phyloP scores from a whole-genome alignment of 2,888 invertebrate genomes.

The Megalurothrips usitatus region DNA sequence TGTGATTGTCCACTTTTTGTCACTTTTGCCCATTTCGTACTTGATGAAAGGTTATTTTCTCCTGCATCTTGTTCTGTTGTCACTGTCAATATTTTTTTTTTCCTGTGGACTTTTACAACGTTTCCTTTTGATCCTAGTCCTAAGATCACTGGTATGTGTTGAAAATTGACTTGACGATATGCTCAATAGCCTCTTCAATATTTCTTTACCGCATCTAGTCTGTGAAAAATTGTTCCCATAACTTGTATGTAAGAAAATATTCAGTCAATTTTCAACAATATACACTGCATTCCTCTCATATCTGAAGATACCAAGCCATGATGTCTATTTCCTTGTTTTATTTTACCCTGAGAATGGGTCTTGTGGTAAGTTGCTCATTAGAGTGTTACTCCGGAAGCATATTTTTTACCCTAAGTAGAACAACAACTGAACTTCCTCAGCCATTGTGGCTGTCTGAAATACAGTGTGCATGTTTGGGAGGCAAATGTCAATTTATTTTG shows the following conservation, averaged over 20 bases:
- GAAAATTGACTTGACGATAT: conserved; percentile 2
- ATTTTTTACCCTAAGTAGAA: neutral
- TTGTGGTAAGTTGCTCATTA: conserved; percentile 4
- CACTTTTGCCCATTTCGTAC: neutral
- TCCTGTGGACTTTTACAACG: conserved; percentile 22
- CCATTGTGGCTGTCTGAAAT: conserved; percentile 1
- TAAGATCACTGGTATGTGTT: conserved; percentile 12
- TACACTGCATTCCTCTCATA: conserved; percentile 25
- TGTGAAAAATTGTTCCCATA: neutral
- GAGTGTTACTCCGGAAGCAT: neutral
- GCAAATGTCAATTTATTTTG: neutral
- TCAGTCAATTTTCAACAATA: neutral
- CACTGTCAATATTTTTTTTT: neutral
- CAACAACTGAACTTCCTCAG: neutral
- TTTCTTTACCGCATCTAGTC: no score
- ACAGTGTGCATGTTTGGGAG: neutral
- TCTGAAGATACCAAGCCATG: conserved; percentile 30
- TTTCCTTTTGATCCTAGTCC: conserved; percentile 16
- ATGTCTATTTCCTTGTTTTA: conserved; percentile 8
- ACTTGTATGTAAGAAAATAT: neutral
- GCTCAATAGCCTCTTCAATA: no score
- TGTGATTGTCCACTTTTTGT: conserved; percentile 10
- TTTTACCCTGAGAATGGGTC: conserved; percentile 18
- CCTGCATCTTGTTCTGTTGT: neutral
- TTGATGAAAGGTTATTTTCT: no score